Evolutionary conservation across 1,140 invertebrate species (phyloP).

Genomic region (Micrasema longulum): DNA sequence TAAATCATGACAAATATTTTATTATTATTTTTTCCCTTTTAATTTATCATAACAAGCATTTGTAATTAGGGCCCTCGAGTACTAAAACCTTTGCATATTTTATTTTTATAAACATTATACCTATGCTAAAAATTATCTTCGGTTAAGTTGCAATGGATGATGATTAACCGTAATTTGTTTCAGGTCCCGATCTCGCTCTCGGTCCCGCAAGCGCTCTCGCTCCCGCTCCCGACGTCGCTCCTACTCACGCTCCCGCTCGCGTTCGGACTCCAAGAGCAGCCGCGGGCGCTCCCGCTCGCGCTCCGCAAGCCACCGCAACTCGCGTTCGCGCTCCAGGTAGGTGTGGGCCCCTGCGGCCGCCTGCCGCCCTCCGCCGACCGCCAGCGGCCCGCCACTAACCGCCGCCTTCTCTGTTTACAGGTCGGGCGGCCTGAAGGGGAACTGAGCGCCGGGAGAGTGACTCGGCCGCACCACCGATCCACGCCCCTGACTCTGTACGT

Average conservation of each 20-base stretch:
- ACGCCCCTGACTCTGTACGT: not conserved
- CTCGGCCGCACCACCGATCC: not conserved
- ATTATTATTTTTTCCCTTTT: no score
- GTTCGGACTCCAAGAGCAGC: conserved; percentile 66
- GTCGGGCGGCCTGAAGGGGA: conserved; percentile 34
- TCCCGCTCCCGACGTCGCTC: conserved; percentile 58
- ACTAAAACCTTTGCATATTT: no score
- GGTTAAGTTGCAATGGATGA: no score
- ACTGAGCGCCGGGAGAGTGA: conserved; percentile 10
- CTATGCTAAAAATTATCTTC: no score
- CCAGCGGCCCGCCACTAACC: not conserved
- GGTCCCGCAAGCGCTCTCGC: conserved; percentile 60
- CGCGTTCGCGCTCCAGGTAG: conserved; percentile 59
- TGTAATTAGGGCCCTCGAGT: no score
- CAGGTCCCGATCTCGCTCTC: conserved; percentile 58
- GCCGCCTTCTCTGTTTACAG: not conserved
- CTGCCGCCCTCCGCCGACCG: not conserved
- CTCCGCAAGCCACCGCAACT: conserved; percentile 57
- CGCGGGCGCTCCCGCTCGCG: conserved; percentile 63
- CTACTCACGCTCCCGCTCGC: conserved; percentile 56
- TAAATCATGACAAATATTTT: no score
- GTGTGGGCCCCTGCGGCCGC: not conserved
- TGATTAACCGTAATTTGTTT: no score
- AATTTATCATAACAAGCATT: no score
- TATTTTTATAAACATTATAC: no score